These are phyloP conservation scores for Caenorhabditis tropicalis DNA, from an alignment of 1,140 invertebrate genomes.

Conservation along the genomic window DNA sequence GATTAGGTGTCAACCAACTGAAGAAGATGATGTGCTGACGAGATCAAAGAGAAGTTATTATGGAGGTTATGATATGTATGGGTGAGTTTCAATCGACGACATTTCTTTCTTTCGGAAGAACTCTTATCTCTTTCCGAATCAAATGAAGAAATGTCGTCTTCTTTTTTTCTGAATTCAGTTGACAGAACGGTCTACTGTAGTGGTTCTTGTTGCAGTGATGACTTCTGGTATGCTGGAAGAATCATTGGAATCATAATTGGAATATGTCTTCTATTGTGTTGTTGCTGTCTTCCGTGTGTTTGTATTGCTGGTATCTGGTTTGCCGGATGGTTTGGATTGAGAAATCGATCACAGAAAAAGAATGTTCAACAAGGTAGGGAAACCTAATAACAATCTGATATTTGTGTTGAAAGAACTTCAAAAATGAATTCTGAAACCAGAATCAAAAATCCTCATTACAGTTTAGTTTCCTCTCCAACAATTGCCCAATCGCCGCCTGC, in stretches of 20 bases:
- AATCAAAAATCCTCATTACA: background rate
- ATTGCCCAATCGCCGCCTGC: background rate
- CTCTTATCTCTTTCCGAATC: no score
- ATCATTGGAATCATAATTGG: conserved; percentile 52
- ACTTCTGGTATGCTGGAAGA: conserved; percentile 55
- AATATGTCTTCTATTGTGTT: conserved; percentile 19
- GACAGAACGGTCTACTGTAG: background rate
- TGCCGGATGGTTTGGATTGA: conserved; percentile 17
- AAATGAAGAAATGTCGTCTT: no score
- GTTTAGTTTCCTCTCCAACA: conserved; percentile 37
- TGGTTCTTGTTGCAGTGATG: conserved; percentile 49
- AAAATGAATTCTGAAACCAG: no score
- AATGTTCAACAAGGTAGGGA: background rate
- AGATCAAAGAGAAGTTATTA: conserved; percentile 19
- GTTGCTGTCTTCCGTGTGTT: conserved; percentile 52
- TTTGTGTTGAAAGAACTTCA: no score
- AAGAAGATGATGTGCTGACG: background rate
- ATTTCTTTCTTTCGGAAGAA: no score
- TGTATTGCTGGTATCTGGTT: conserved; percentile 55
- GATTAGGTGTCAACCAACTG: background rate
- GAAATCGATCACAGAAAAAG: background rate
- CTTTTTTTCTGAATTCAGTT: no score
- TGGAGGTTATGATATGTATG: conserved; percentile 35
- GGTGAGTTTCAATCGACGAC: conserved; percentile 1
- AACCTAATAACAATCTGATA: no score